A percentile compares a stretch with the other conserved stretches of the same genome.
Evolutionary conservation across 2,113 vertebrate species (phyloP).

Genomic region (Falco punctatus): DNA sequence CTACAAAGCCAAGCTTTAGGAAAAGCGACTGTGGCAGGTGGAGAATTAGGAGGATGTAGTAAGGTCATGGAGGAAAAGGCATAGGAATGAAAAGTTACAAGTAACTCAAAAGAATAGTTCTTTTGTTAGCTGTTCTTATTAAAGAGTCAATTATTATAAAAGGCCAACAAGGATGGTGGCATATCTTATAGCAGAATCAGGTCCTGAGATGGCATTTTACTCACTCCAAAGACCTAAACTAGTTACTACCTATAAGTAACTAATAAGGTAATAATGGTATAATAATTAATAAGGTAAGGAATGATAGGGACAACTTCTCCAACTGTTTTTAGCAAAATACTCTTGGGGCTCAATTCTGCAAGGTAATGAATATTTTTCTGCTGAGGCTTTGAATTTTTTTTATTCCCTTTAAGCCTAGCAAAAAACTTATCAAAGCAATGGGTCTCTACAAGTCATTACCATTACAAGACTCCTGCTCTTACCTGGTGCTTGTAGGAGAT

Average conservation of each 20-base stretch:
- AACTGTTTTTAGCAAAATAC: background rate
- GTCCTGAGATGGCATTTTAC: background rate
- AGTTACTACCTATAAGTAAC: background rate
- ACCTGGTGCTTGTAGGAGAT: background rate
- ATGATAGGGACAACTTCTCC: background rate
- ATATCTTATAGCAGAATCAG: background rate
- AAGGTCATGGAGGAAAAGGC: background rate
- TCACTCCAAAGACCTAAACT: background rate
- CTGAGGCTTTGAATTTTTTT: background rate
- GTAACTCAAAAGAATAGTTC: background rate
- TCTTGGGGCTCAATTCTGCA: background rate
- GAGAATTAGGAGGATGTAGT: background rate
- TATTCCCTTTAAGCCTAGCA: background rate
- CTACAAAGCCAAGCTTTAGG: background rate
- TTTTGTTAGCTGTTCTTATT: background rate
- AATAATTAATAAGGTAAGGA: no score
- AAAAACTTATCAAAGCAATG: background rate
- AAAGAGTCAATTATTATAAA: background rate
- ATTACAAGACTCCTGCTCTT: background rate
- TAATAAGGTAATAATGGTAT: no score
- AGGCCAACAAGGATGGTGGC: background rate
- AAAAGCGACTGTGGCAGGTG: background rate
- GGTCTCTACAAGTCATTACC: background rate
- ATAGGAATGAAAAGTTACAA: background rate
- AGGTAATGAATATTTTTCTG: background rate